These are phyloP conservation scores for Gorilla gorilla DNA, from an alignment of 2,113 vertebrate genomes.

Conservation along the genomic window DNA sequence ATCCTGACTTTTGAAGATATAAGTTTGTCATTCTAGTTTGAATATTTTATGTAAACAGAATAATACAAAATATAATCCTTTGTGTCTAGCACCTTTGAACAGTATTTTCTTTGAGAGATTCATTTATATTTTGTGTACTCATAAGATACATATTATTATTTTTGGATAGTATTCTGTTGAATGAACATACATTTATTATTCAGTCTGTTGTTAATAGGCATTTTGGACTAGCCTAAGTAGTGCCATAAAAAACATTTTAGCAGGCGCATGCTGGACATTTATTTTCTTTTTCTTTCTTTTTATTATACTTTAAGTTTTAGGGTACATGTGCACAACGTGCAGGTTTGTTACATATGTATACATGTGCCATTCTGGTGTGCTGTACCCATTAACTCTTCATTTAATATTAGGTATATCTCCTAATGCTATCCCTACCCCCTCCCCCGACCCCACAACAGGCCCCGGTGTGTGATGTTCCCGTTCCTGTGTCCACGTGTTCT, in stretches of 20 bases:
- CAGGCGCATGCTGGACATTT: background rate
- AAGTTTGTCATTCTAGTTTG: background rate
- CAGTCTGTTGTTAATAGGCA: background rate
- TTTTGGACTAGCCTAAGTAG: background rate
- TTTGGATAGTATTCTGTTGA: background rate
- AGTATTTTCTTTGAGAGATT: background rate
- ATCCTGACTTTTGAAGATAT: background rate
- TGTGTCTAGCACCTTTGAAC: background rate
- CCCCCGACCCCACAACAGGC: too few relatives aligned
- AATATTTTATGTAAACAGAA: background rate
- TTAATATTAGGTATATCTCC: too few relatives aligned
- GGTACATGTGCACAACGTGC: too few relatives aligned
- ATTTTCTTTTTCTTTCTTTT: too few relatives aligned
- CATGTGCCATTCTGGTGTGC: too few relatives aligned
- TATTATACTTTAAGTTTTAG: too few relatives aligned
- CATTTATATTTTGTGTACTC: background rate
- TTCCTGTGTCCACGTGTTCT: too few relatives aligned
- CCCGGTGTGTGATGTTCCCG: too few relatives aligned
- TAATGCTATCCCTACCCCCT: too few relatives aligned
- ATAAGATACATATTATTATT: background rate
- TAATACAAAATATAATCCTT: background rate
- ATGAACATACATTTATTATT: background rate
- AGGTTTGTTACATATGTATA: too few relatives aligned
- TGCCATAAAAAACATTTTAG: background rate
- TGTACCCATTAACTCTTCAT: too few relatives aligned